phyloP scores from a whole-genome alignment of 2,113 vertebrate species.

The Gracilinanus agilis region DNA sequence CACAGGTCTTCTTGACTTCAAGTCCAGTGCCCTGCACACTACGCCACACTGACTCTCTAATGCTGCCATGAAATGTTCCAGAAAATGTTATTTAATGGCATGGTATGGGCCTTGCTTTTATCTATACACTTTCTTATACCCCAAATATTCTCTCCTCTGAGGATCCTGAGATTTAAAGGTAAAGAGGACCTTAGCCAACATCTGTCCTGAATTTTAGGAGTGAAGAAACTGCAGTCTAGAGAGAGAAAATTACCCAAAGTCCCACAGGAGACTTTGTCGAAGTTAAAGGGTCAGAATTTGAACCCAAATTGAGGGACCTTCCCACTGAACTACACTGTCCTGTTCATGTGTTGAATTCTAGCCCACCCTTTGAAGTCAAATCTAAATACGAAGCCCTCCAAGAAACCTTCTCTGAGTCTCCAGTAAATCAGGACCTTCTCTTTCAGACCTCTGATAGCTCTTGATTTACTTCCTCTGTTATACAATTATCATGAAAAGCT shows the following conservation, averaged over 20 bases:
- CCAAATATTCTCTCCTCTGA: neutral
- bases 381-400: neutral
- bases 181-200: neutral
- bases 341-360: neutral
- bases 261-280: neutral
- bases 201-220: neutral
- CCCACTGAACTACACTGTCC: neutral
- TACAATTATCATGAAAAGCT: too few species aligned
- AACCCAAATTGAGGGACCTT: neutral
- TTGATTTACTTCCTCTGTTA: too few species aligned
- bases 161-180: neutral
- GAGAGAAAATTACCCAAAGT: neutral
- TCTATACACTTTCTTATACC: neutral
- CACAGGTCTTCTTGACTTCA: neutral
- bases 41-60: neutral
- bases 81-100: neutral
- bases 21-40: neutral
- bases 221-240: neutral
- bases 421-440: neutral
- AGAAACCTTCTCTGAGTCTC: neutral
- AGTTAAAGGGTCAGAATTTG: neutral
- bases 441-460: neutral
- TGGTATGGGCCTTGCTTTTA: neutral
- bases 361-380: neutral
- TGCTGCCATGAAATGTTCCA: too few species aligned